Percentiles rank a stretch among this genome's conserved stretches.
phyloP scores from a whole-genome alignment of 1,140 invertebrate species.

The Drosophila virilis region DNA sequence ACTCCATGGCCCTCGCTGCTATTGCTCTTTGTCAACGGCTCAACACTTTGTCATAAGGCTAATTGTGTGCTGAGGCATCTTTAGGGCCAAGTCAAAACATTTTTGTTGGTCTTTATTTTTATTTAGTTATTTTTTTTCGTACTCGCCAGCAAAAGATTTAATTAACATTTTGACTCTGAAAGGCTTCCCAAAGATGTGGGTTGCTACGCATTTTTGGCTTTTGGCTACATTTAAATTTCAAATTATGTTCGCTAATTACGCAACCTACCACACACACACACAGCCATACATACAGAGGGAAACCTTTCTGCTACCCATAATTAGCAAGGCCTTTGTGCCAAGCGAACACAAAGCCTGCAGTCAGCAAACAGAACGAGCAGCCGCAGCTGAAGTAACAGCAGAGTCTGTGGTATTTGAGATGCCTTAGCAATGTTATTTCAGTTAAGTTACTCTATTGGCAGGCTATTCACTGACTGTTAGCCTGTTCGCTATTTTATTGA shows the following conservation, averaged over 20 bases:
- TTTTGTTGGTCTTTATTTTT: background rate
- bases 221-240: conserved; percentile 82
- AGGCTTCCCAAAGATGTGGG: conserved; percentile 61
- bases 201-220: conserved; percentile 53
- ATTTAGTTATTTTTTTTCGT: conserved; percentile 33
- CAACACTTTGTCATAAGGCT: conserved; percentile 71
- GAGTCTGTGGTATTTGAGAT: background rate
- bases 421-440: conserved; percentile 30
- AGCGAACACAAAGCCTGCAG: conserved; percentile 23
- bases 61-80: conserved; percentile 58
- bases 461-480: no score
- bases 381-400: background rate
- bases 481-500: no score
- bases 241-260: conserved; percentile 81
- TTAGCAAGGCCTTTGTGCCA: conserved; percentile 70
- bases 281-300: conserved; percentile 20
- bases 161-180: conserved; percentile 79
- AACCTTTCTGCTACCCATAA: conserved; percentile 69
- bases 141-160: conserved; percentile 62
- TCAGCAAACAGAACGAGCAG: background rate
- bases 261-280: conserved; percentile 23
- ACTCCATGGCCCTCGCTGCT: background rate
- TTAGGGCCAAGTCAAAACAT: conserved; percentile 28
- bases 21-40: conserved; percentile 18
- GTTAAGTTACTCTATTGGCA: background rate